Base-by-base conservation (phyloP, 2,797 vertebrate genomes). In the Naso thynnoides region DNA sequence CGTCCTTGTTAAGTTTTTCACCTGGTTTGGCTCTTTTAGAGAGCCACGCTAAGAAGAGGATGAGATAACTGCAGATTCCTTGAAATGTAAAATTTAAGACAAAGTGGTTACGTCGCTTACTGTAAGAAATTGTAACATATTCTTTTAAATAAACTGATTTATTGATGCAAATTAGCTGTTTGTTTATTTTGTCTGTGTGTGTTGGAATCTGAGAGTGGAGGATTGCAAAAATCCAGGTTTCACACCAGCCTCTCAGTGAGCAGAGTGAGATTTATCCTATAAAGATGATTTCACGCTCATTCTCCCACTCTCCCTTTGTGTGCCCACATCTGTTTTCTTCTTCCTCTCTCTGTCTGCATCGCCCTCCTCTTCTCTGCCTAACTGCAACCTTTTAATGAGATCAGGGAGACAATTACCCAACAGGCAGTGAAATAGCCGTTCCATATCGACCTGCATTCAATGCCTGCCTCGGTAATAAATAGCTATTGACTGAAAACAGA, bases 91-190 rank as follows among this genome's bases (percentile, higher is more conserved):
- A 86, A 83, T 88, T 72, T 49, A 60, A 80, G 78, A 87, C 47
- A 67, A 85, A 91, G 88, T 88, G 94, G 93, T 95, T 92, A 94
- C 90, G 92, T 95, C 89, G 94, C 94, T 96, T 94, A 95, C 94
- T 96, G 96, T 96, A 96, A 96, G 95, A 96, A 97, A 96, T 96
- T 97, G 96, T 97, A 98, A 96, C 95, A 96, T 97, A 98, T 96
- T 97, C 95, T 98, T 98, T 97, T 97, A 97, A 97, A 97, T 98
- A 97, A 98, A 98, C 93, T 63, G 79, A 96, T 96, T 97, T 97
- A 97, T 97, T 96, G 95, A 96, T 92, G 93, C 95, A 93, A 89
- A 59, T 54, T 55, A 1, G 8, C 24, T 53, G 6, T 39, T 8
- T 49, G 3, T 49, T 3, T 47, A 10, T 1, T 27, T 3, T 21